phyloP scores from a whole-genome alignment of 2,113 vertebrate species.

The Stomatorhinus ivindoensis region DNA sequence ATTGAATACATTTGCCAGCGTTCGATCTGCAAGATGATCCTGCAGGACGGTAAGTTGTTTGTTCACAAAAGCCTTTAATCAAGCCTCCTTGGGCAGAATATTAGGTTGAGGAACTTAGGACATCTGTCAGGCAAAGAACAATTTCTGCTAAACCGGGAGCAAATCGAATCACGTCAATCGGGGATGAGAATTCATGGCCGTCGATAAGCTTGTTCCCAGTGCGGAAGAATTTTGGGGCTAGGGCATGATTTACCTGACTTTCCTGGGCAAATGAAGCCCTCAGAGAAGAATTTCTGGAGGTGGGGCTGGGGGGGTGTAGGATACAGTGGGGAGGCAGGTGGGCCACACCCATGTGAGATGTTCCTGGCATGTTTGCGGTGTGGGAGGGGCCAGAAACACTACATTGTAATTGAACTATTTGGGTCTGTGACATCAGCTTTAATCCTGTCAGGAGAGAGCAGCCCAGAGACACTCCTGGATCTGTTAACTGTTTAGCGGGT shows the following conservation, averaged over 20 bases:
- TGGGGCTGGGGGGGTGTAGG: neutral
- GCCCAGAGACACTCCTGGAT: constrained; percentile 39
- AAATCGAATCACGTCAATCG: neutral
- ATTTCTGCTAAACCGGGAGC: neutral
- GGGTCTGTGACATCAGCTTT: neutral
- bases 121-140: neutral
- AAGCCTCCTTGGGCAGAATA: neutral
- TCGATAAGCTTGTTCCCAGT: neutral
- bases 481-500: constrained; percentile 32
- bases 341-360: neutral
- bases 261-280: neutral
- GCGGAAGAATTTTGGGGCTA: neutral
- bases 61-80: constrained; percentile 12
- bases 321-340: neutral
- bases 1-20: neutral
- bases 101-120: constrained; percentile 3
- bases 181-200: neutral
- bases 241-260: neutral
- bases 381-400: neutral
- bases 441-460: constrained; percentile 50
- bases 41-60: neutral
- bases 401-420: neutral
- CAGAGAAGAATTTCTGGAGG: neutral
- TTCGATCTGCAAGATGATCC: neutral
- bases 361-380: neutral